These are phyloP conservation scores for Eupithecia abbreviata DNA, from an alignment of 2,888 invertebrate genomes.

Conservation along the genomic window DNA sequence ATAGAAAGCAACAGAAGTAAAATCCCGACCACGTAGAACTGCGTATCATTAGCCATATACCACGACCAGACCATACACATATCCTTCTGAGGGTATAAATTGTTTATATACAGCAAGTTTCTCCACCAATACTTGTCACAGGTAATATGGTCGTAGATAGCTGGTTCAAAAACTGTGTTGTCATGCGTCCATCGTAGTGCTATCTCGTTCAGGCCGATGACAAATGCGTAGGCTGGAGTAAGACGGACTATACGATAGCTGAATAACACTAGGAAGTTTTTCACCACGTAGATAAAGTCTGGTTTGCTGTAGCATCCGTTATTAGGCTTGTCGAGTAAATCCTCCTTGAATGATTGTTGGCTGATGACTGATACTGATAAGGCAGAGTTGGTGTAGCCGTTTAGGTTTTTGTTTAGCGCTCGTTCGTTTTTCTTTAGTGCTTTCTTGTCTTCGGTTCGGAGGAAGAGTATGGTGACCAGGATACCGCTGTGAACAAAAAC, in stretches of 20 bases:
- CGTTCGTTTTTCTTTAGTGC: slow-evolving; percentile 59
- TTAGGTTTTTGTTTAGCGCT: slow-evolving; percentile 75
- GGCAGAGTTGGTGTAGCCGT: slow-evolving; percentile 75
- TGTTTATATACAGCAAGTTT: slow-evolving; percentile 92
- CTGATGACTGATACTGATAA: slow-evolving; percentile 75
- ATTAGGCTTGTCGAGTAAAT: slow-evolving; percentile 70
- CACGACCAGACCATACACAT: slow-evolving; percentile 93
- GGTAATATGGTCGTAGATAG: slow-evolving; percentile 87
- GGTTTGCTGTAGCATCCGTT: slow-evolving; percentile 63
- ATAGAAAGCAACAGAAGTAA: slow-evolving; percentile 86
- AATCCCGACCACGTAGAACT: slow-evolving; percentile 89
- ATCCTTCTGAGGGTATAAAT: slow-evolving; percentile 89
- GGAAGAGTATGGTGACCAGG: slow-evolving; percentile 88
- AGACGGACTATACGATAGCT: slow-evolving; percentile 86
- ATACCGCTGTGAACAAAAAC: slow-evolving; percentile 84
- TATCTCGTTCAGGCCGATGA: slow-evolving; percentile 89
- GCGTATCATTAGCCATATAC: slow-evolving; percentile 92
- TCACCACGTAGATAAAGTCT: slow-evolving; percentile 69
- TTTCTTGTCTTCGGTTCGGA: slow-evolving; percentile 85
- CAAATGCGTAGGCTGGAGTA: slow-evolving; percentile 92
- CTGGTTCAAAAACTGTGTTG: slow-evolving; percentile 89
- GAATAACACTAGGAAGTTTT: slow-evolving; percentile 79
- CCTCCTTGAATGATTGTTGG: slow-evolving; percentile 76
- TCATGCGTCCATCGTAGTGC: slow-evolving; percentile 88
- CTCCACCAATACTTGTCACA: slow-evolving; percentile 93